Evolutionary conservation across 2,113 vertebrate species (phyloP), one percentile per base, ranked within the genome.

Genomic region (Excalfactoria chinensis): DNA sequence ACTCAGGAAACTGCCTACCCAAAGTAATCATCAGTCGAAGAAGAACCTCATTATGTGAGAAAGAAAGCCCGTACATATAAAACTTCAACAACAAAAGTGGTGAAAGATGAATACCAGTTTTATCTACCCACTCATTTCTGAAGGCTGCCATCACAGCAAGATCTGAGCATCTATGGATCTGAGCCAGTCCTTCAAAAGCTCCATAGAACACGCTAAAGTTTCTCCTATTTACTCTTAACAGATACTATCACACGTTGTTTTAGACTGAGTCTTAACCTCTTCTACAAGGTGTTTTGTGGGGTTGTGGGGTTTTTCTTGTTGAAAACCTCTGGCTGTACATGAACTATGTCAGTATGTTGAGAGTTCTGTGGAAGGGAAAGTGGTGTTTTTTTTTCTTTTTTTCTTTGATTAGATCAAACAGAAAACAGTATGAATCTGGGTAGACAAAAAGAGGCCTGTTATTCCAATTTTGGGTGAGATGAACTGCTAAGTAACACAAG

Each of bases 391-490:
- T 49, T 67, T 93, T 60, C 76, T 20, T 35, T 60, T 49, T 67
- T 93, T 60, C 76, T 87, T 88, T 68, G 53, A 85, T 88, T 95
- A 78, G 78, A 67, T 88, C 0, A 0, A 86, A 83, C 7, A 90
- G 37, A 85, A 91, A 92, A 87, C 66, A 79, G 18, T 60, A 19
- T 84, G 71, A 93, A 82, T 81, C 87, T 88, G 64, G 41, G 46
- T 63, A 89, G 76, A 94, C 79, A 79, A 76, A 79, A 79, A 91
- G 83, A 53, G 87, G 72, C 18, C 74, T 86, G 37, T 77, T 73
- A 78, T 81, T 95, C 62, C 34, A 43, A 82, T 88, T 93, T 84
- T 32, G 56, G 60, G 51, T 55, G 46, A 91, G 76, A 90, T 78
- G 82, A 90, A 80, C 81, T 84, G 69, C 83, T 77, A 85, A 86